phyloP scores from a whole-genome alignment of 2,888 invertebrate genomes.

The Cacoxenus indagator region DNA sequence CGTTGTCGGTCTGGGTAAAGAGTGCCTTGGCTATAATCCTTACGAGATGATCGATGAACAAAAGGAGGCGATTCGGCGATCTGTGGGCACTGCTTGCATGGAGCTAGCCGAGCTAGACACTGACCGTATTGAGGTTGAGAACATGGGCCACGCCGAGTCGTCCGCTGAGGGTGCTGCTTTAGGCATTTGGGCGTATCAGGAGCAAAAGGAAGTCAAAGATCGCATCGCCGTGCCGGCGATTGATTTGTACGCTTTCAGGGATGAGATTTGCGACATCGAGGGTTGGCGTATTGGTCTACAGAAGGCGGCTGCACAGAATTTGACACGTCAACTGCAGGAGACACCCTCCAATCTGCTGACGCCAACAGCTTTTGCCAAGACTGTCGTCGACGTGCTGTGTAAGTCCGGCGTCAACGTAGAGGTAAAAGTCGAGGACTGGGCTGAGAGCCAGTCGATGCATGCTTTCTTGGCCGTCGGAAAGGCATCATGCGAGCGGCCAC shows the following conservation, averaged over 20 bases:
- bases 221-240: conserved; percentile 49
- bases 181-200: conserved; percentile 79
- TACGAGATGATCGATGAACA: conserved; percentile 80
- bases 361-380: conserved; percentile 82
- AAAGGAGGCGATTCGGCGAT: conserved; percentile 80
- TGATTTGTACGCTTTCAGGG: conserved; percentile 73
- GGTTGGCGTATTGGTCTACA: conserved; percentile 80
- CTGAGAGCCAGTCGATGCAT: conserved; percentile 82
- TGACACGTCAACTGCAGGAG: conserved; percentile 82
- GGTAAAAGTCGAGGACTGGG: conserved; percentile 75
- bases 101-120: conserved; percentile 73
- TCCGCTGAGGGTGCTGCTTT: conserved; percentile 83
- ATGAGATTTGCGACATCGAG: conserved; percentile 77
- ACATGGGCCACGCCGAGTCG: conserved; percentile 81
- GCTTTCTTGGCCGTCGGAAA: conserved; percentile 83
- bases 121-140: conserved; percentile 78
- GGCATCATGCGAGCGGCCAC: conserved; percentile 83
- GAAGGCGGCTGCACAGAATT: conserved; percentile 84
- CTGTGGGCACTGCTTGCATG: conserved; percentile 75
- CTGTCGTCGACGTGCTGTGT: conserved; percentile 71
- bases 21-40: conserved; percentile 76
- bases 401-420: conserved; percentile 66
- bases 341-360: conserved; percentile 84
- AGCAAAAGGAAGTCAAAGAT: conserved; percentile 47
- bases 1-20: conserved; percentile 80